Evolutionary conservation across 2,113 vertebrate species (phyloP), one percentile per base, ranked within the genome.

Genomic region (Pyrgilauda ruficollis): DNA sequence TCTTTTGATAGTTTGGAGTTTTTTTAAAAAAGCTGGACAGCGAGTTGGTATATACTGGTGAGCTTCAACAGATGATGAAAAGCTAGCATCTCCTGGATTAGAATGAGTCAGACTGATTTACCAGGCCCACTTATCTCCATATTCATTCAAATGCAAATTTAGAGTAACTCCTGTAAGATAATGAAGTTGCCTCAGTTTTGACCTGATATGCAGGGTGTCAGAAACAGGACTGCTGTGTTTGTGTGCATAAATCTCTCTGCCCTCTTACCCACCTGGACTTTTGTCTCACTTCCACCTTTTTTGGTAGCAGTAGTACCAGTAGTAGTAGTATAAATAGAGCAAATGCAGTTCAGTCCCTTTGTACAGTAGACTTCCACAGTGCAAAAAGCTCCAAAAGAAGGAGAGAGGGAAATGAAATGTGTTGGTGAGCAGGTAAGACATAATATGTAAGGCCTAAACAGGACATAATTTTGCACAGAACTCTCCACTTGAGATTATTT

Each of bases 1-100:
- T 83, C 11, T 46, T 86, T 46, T 69, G 14, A 28, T 53, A 1
- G 10, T 35, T 84, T 64, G 3, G 10, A 5, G 2, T 56, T 52
- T 80, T 76, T 43, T 6, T 0, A 2, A 4, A 89, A 66, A 62
- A 83, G 7, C 19, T 58, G 19, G 2, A 2, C 0, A 7, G 17
- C 79, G 30, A 67, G 47, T 50, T 37, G 5, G 2, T 74, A 47
- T 49, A 27, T 49, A 30, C 22, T 16, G 7, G 9, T 66, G 24
- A 9, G 6, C 18, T 83, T 93, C 53, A 83, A 58, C 4, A 39
- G 20, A 15, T 37, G 9, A 64, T 52, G 68, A 53, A 92, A 80
- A 90, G 5, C 18, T 61, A 74, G 15, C 11, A 30, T 53, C 12
- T 69, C 15, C 37, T 49, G 15, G 6, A 35, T 64, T 74, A 66